Evolutionary conservation across 1,140 invertebrate genomes (phyloP).

Genomic region (Apis cerana): DNA sequence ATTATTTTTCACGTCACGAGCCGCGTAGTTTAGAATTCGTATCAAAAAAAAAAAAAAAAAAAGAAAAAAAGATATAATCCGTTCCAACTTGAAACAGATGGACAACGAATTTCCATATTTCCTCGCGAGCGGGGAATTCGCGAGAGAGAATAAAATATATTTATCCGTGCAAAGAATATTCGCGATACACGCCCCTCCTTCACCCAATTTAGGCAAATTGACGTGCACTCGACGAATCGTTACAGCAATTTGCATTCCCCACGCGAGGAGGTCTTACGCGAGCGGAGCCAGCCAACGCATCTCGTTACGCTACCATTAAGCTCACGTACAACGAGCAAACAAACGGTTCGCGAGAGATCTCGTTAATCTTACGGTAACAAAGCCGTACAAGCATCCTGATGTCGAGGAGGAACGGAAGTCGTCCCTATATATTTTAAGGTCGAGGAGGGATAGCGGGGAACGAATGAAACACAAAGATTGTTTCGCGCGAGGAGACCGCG

Average conservation of each 20-base stretch:
- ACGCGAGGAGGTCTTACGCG: slow-evolving; percentile 38
- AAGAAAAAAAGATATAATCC: neutral
- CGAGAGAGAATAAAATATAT: neutral
- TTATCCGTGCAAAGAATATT: neutral
- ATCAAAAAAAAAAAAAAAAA: neutral
- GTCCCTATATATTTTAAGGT: slow-evolving; percentile 14
- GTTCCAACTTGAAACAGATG: neutral
- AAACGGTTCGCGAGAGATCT: slow-evolving; percentile 45
- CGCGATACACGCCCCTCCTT: neutral
- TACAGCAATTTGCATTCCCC: slow-evolving; percentile 1
- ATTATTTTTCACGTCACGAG: too few relatives aligned
- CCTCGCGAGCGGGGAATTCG: neutral
- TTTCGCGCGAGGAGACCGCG: slow-evolving; percentile 9
- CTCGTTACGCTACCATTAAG: slow-evolving; percentile 43
- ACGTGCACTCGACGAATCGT: neutral
- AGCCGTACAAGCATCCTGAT: slow-evolving; percentile 40
- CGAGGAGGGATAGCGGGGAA: neutral
- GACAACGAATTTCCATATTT: slow-evolving; percentile 5
- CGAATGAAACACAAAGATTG: slow-evolving; percentile 42
- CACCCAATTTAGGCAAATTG: neutral
- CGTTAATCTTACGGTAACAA: slow-evolving; percentile 62
- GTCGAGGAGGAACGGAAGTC: slow-evolving; percentile 26
- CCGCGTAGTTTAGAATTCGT: neutral
- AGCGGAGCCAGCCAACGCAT: slow-evolving; percentile 32
- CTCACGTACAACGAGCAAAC: slow-evolving; percentile 36